A percentile compares a stretch with the other conserved stretches of the same genome.
Conservation (phyloP, 53 echinoderm and acorn worm genomes). For the Astropecten irregularis region DNA sequence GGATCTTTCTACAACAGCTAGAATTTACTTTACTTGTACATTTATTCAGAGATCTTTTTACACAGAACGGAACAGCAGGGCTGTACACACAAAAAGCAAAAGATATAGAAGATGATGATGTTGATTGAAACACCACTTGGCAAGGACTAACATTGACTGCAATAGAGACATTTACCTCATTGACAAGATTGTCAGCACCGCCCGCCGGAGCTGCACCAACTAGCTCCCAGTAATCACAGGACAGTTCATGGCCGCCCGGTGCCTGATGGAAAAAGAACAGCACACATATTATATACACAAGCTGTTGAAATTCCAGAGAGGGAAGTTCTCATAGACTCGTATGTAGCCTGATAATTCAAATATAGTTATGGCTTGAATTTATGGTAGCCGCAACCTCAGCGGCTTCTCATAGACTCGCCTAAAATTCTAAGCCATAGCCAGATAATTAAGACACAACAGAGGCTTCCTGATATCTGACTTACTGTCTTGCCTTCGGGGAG, state of each 20-base stretch:
- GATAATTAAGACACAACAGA: not conserved
- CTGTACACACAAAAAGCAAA: no score
- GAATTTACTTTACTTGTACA: no score
- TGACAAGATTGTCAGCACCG: conserved; percentile 93
- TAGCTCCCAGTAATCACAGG: conserved; percentile 90
- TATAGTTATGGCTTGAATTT: no score
- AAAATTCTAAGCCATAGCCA: not conserved
- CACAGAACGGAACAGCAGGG: no score
- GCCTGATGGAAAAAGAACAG: conserved; percentile 65
- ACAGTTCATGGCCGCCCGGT: conserved; percentile 96
- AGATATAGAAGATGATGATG: no score
- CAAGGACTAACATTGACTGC: no score
- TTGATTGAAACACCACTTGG: no score
- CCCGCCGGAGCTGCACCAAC: conserved; percentile 87
- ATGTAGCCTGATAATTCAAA: no score
- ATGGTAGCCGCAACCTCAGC: no score
- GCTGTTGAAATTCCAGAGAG: not conserved
- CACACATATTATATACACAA: not conserved
- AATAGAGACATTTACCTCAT: conserved; percentile 97
- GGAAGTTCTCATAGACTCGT: no score
- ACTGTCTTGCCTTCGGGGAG: conserved; percentile 96
- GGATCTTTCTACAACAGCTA: no score
- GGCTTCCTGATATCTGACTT: not conserved
- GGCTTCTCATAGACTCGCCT: not conserved
- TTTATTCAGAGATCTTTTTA: no score